phyloP scores from a whole-genome alignment of 1,140 invertebrate genomes.

The Holcopasites calliopsidis region DNA sequence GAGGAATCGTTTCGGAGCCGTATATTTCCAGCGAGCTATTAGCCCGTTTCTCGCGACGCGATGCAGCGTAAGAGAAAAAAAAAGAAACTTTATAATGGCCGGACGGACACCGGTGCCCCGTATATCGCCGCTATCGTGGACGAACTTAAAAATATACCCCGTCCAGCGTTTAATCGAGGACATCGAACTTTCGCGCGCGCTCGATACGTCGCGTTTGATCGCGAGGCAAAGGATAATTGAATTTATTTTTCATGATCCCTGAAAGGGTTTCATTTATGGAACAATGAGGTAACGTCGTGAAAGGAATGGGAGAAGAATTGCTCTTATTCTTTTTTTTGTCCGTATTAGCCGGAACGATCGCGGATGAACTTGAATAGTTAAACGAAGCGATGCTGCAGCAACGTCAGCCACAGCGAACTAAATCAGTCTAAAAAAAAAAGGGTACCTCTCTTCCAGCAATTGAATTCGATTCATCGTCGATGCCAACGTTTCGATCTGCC shows the following conservation, averaged over 20 bases:
- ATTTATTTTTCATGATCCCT: no score
- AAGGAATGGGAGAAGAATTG: no score
- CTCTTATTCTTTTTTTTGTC: no score
- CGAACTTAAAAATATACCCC: constrained; percentile 50
- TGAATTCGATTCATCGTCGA: not conserved
- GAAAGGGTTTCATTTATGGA: no score
- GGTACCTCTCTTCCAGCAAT: not conserved
- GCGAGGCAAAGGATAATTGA: no score
- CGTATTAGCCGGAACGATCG: no score
- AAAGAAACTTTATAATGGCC: constrained; percentile 20
- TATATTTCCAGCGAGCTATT: not conserved
- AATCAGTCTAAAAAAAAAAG: not conserved
- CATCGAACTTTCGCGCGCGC: constrained; percentile 16
- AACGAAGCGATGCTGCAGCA: not conserved
- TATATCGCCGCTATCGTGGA: not conserved
- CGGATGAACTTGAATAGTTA: no score
- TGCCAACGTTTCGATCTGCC: not conserved
- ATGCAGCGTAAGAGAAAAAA: no score
- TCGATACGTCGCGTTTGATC: not conserved
- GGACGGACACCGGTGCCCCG: not conserved
- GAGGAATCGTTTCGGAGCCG: no score
- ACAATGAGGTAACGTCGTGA: no score
- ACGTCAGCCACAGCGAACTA: not conserved
- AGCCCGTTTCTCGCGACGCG: no score
- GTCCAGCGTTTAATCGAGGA: constrained; percentile 10